These are phyloP conservation scores for Apistogramma diplotaenia DNA, from an alignment of 2,113 vertebrate genomes.

Conservation along the genomic window DNA sequence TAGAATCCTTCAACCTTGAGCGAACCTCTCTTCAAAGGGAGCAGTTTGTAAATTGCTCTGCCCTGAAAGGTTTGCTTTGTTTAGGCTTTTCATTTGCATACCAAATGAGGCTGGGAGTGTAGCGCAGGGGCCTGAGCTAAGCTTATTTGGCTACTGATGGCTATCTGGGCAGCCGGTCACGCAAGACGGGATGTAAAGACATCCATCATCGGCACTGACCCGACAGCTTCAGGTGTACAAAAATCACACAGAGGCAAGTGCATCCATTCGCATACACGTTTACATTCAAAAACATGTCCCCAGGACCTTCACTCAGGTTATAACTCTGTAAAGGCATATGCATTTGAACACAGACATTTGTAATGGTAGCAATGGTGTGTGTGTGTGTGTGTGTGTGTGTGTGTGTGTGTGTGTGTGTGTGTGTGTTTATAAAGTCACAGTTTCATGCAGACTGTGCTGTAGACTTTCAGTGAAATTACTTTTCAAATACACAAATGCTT, in stretches of 20 bases:
- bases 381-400: no score
- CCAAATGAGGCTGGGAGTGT: constrained; percentile 75
- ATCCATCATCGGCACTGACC: constrained; percentile 47
- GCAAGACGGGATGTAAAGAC: constrained; percentile 65
- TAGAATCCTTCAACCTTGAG: neutral
- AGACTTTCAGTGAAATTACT: no score
- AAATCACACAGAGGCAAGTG: constrained; percentile 25
- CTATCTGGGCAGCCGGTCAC: constrained; percentile 75
- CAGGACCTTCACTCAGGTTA: neutral
- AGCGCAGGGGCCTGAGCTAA: constrained; percentile 64
- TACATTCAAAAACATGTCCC: neutral
- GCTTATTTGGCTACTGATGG: constrained; percentile 82
- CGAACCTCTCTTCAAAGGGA: constrained; percentile 33
- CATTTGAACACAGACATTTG: neutral
- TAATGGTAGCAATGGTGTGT: neutral
- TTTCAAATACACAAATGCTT: no score
- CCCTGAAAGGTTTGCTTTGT: constrained; percentile 77
- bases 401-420: no score
- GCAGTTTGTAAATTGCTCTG: constrained; percentile 55
- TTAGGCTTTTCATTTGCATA: constrained; percentile 77
- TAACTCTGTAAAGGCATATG: neutral
- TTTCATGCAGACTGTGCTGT: no score
- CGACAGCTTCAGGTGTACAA: constrained; percentile 25
- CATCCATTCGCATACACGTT: neutral
- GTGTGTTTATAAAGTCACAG: neutral